Conservation (phyloP, 1,140 invertebrate species). For the Magallana angulata region DNA sequence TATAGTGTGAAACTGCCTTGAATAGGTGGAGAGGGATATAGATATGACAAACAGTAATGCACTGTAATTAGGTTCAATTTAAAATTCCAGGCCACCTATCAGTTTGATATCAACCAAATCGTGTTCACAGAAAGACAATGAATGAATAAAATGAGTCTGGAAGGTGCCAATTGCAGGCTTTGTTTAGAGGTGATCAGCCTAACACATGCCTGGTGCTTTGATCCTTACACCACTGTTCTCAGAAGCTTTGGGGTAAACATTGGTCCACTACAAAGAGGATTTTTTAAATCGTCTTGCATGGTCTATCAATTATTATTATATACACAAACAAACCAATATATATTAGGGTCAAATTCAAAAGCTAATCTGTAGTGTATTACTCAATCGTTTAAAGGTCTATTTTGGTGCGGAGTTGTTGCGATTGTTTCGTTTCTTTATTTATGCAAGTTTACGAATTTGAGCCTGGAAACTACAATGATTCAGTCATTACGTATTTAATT, state of each 20-base stretch:
- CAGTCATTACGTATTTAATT: background rate
- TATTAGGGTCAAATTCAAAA: conserved; percentile 24
- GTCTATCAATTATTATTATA: conserved; percentile 12
- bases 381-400: conserved; percentile 25
- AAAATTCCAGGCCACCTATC: too few species aligned
- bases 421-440: conserved; percentile 23
- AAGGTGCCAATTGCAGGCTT: conserved; percentile 5
- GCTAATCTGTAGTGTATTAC: conserved; percentile 36
- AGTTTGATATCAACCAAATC: too few species aligned
- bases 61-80: too few species aligned
- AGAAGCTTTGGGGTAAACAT: conserved; percentile 26
- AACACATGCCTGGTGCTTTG: background rate
- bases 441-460: conserved; percentile 18
- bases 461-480: conserved; percentile 21
- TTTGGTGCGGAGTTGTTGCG: background rate
- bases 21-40: too few species aligned
- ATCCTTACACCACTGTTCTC: background rate
- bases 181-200: background rate
- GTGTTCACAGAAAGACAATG: too few species aligned
- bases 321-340: conserved; percentile 5
- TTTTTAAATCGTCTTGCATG: conserved; percentile 11
- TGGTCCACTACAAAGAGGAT: conserved; percentile 23
- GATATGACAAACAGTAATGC: too few species aligned
- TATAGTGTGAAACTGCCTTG: too few species aligned
- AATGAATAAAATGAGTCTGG: too few species aligned